Evolutionary conservation across 2,113 vertebrate species (phyloP).

Genomic region (Agapornis roseicollis): DNA sequence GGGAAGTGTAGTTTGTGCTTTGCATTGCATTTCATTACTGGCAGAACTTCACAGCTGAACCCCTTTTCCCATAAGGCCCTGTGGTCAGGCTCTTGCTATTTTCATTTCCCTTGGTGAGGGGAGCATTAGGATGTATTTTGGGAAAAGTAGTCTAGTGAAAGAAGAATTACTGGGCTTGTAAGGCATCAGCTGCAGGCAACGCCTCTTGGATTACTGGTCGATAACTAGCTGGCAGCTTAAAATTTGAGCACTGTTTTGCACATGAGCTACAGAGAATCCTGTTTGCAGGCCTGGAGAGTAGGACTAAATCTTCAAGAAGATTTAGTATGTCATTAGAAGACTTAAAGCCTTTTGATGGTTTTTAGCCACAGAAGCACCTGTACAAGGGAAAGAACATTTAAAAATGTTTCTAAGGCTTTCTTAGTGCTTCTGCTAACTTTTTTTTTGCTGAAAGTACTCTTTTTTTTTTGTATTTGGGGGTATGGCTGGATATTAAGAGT

Average conservation of each 20-base stretch:
- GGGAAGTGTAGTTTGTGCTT: constrained; percentile 51
- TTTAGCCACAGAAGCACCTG: not conserved
- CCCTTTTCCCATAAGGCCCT: not conserved
- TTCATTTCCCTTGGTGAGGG: not conserved
- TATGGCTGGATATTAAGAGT: not conserved
- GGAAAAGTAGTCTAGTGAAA: not conserved
- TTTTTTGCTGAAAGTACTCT: not conserved
- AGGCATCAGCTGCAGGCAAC: not conserved
- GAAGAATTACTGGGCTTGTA: not conserved
- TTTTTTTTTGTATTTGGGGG: not conserved
- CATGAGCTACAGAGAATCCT: not conserved
- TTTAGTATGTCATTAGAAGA: not conserved
- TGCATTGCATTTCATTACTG: not conserved
- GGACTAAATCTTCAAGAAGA: not conserved
- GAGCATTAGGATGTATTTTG: not conserved
- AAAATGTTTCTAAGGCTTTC: not conserved
- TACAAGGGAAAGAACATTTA: not conserved
- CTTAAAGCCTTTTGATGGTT: not conserved
- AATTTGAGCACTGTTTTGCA: not conserved
- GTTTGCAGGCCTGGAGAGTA: not conserved
- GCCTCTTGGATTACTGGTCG: not conserved
- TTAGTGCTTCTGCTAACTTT: not conserved
- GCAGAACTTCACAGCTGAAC: not conserved
- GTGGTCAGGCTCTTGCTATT: not conserved
- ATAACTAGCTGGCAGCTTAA: not conserved